These are phyloP conservation scores for Mylabris phalerata DNA, from an alignment of 1,140 invertebrate species.

Conservation along the genomic window DNA sequence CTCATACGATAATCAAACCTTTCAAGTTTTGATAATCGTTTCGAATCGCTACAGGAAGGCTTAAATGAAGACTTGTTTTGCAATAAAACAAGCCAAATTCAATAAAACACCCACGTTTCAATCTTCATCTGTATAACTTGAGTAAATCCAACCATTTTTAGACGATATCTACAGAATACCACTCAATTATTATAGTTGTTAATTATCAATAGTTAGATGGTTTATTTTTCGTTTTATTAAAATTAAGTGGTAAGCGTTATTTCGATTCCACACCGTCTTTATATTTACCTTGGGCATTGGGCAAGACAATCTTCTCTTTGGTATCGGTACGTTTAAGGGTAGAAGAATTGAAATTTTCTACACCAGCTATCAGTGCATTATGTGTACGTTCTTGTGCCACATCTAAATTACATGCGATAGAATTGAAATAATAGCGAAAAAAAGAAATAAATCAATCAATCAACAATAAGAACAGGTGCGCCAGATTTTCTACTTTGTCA, in stretches of 20 bases:
- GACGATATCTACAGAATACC: too few relatives aligned
- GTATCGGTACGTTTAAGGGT: slow-evolving; percentile 68
- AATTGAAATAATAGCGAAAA: slow-evolving; percentile 1
- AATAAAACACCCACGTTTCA: too few relatives aligned
- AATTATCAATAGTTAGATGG: too few relatives aligned
- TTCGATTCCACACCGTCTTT: not conserved
- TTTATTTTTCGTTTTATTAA: not conserved
- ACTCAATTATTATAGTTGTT: too few relatives aligned
- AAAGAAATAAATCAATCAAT: not conserved
- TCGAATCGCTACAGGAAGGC: too few relatives aligned
- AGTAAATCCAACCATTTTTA: too few relatives aligned
- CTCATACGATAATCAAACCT: too few relatives aligned
- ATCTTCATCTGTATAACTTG: too few relatives aligned
- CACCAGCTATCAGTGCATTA: slow-evolving; percentile 62
- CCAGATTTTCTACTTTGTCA: too few relatives aligned
- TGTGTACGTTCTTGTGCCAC: slow-evolving; percentile 68
- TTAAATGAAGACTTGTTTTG: too few relatives aligned
- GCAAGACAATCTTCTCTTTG: slow-evolving; percentile 70
- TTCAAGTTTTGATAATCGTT: too few relatives aligned
- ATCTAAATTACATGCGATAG: slow-evolving; percentile 48
- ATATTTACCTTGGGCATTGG: slow-evolving; percentile 66
- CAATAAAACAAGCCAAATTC: too few relatives aligned
- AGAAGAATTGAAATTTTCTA: slow-evolving; percentile 64
- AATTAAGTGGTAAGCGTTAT: not conserved
- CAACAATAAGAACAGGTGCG: slow-evolving; percentile 4